Percentiles rank a stretch among this genome's conserved stretches.
Conservation (phyloP, 2,113 vertebrate genomes). For the Ailuropoda melanoleuca region DNA sequence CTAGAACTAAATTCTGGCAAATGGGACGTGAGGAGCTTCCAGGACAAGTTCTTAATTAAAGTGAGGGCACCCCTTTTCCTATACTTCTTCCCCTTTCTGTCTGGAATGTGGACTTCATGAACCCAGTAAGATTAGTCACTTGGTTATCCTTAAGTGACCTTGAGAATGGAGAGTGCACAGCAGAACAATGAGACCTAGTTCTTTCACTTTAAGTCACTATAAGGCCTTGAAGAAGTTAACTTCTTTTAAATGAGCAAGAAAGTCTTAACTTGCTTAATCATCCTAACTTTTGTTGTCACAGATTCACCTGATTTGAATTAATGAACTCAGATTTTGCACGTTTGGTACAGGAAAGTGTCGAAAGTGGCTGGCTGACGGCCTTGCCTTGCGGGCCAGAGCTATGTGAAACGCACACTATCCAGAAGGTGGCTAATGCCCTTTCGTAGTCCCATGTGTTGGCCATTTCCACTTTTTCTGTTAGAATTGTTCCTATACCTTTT, state of each 20-base stretch:
- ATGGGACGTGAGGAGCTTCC: neutral
- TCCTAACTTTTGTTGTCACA: neutral
- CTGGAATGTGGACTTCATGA: neutral
- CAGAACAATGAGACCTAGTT: neutral
- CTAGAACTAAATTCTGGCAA: neutral
- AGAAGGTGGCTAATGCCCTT: neutral
- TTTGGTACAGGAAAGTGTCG: neutral
- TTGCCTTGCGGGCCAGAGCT: neutral
- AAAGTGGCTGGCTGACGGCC: neutral
- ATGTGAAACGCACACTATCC: fast-evolving
- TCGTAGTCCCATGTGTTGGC: neutral
- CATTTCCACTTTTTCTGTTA: neutral
- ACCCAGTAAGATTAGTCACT: neutral
- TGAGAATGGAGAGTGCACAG: too few species aligned
- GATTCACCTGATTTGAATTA: neutral
- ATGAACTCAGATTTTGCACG: neutral
- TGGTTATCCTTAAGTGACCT: neutral
- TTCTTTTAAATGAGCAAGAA: neutral
- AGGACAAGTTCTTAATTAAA: neutral
- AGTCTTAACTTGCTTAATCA: neutral
- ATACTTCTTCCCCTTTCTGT: neutral
- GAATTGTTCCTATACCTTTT: neutral
- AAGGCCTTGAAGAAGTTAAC: neutral
- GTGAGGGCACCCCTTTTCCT: neutral
- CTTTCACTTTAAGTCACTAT: neutral